Conservation (phyloP, 2,888 invertebrate genomes). For the Caenorhabditis imperialis region DNA sequence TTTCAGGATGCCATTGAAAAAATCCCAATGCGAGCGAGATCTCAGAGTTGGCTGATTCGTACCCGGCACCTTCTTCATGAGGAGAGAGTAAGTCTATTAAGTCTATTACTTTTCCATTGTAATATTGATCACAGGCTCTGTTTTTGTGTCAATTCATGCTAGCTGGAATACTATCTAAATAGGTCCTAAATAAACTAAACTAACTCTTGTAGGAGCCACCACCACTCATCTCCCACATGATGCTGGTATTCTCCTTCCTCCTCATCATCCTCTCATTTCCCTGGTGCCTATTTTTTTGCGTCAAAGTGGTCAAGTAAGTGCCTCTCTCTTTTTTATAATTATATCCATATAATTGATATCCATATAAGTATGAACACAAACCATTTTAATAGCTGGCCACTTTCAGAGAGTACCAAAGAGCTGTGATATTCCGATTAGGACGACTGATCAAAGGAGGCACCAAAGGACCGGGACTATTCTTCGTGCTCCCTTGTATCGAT, state of each 20-base stretch:
- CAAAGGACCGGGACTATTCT: slow-evolving; percentile 88
- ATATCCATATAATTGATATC: background rate
- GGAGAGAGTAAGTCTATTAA: slow-evolving; percentile 65
- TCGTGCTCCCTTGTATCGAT: slow-evolving; percentile 93
- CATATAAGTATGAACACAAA: background rate
- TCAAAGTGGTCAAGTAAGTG: slow-evolving; percentile 74
- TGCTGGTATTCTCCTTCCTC: slow-evolving; percentile 71
- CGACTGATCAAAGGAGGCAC: slow-evolving; percentile 85
- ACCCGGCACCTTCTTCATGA: slow-evolving; percentile 76
- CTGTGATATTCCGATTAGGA: slow-evolving; percentile 90
- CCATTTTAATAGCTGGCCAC: too few relatives aligned
- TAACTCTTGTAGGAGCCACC: slow-evolving; percentile 64
- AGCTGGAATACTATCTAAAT: too few relatives aligned
- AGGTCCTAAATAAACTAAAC: too few relatives aligned
- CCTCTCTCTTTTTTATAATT: slow-evolving; percentile 2
- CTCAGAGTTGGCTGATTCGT: slow-evolving; percentile 77
- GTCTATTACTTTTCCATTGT: background rate
- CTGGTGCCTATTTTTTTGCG: slow-evolving; percentile 76
- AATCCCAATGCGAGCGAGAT: slow-evolving; percentile 77
- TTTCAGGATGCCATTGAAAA: slow-evolving; percentile 77
- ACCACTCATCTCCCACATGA: slow-evolving; percentile 70
- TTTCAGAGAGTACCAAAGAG: slow-evolving; percentile 83
- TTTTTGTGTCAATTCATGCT: background rate
- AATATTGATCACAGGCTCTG: background rate
- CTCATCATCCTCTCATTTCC: slow-evolving; percentile 75